These are phyloP conservation scores for Xenopus petersii DNA, from an alignment of 2,797 vertebrate species.

Conservation along the genomic window DNA sequence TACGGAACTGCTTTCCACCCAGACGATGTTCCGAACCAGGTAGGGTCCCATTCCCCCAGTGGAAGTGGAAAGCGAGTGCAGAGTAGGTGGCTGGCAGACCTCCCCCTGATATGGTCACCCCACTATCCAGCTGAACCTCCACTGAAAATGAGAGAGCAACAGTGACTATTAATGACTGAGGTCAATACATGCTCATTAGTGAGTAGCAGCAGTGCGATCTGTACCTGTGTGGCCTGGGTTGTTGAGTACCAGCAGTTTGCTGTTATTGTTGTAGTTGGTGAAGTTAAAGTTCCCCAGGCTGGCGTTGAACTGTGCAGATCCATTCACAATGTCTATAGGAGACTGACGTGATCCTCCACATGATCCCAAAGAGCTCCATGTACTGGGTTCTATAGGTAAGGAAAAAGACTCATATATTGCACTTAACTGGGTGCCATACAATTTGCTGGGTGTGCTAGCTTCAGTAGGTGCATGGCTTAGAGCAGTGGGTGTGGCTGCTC, in stretches of 20 bases:
- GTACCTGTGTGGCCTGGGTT: slow-evolving; percentile 31
- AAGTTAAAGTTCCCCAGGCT: slow-evolving; percentile 10
- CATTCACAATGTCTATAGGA: slow-evolving; percentile 11
- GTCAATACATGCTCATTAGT: too few relatives aligned
- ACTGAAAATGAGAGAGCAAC: slow-evolving; percentile 53
- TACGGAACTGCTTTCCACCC: slow-evolving; percentile 58
- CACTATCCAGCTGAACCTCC: slow-evolving; percentile 51
- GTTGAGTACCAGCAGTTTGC: background rate
- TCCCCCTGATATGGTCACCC: slow-evolving; percentile 57
- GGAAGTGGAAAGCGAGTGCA: slow-evolving; percentile 66
- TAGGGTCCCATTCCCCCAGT: slow-evolving; percentile 63
- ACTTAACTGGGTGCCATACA: too few relatives aligned
- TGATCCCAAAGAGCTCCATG: slow-evolving; percentile 1
- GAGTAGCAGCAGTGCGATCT: too few relatives aligned
- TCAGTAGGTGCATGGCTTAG: too few relatives aligned
- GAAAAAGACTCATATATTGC: background rate
- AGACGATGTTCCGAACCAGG: slow-evolving; percentile 72
- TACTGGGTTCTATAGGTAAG: background rate
- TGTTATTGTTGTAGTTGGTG: slow-evolving; percentile 4
- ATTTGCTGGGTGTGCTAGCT: too few relatives aligned
- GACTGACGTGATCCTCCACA: slow-evolving; percentile 18
- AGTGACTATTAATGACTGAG: background rate
- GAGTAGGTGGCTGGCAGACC: slow-evolving; percentile 59
- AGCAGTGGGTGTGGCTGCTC: too few relatives aligned
- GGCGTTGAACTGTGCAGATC: background rate